A percentile compares a stretch with the other conserved stretches of the same genome.
Conservation (phyloP, 2,888 invertebrate genomes). For the Rhogogaster chlorosoma region DNA sequence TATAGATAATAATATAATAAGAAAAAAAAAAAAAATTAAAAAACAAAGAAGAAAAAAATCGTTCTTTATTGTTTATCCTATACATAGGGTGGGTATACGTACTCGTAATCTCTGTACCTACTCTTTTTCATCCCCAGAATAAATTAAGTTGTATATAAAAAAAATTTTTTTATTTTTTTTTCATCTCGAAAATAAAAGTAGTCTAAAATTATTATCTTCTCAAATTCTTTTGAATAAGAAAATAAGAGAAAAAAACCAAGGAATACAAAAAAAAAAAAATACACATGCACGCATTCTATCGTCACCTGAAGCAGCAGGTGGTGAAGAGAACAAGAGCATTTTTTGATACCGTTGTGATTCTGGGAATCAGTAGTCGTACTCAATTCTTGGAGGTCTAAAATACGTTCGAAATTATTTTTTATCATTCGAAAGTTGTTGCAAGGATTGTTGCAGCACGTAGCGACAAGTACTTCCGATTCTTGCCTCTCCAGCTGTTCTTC, state of each 20-base stretch:
- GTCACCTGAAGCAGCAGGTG: conserved; percentile 68
- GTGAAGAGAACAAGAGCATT: conserved; percentile 68
- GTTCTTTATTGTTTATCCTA: background rate
- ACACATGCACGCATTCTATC: background rate
- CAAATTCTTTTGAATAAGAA: no score
- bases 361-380: background rate
- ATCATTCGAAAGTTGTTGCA: background rate
- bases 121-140: no score
- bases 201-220: background rate
- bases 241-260: no score
- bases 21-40: background rate
- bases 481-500: background rate
- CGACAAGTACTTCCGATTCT: background rate
- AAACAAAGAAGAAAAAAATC: background rate
- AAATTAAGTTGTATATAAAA: no score
- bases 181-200: background rate
- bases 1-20: conserved; percentile 31
- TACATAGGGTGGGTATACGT: background rate
- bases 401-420: background rate
- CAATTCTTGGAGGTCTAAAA: background rate
- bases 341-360: conserved; percentile 63
- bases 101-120: background rate
- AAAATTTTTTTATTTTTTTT: no score
- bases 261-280: background rate
- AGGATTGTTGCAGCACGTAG: background rate